phyloP scores from a whole-genome alignment of 2,113 vertebrate species.

The Pygoscelis adeliae region DNA sequence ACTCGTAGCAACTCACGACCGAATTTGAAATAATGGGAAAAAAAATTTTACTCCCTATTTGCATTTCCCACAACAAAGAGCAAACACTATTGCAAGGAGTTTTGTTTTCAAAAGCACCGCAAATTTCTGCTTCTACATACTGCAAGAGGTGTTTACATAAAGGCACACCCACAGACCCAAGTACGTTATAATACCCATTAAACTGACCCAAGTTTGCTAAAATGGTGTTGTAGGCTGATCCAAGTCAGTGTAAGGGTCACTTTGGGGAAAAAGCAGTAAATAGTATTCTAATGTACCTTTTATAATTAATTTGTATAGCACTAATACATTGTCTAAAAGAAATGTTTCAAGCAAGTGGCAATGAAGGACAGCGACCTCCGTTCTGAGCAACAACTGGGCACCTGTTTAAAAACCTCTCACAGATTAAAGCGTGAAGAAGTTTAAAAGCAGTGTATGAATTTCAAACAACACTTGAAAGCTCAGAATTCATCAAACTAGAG shows the following conservation, averaged over 20 bases:
- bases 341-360: neutral
- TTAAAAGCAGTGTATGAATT: neutral
- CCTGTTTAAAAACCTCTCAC: neutral
- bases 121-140: neutral
- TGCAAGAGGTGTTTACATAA: neutral
- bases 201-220: neutral
- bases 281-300: neutral
- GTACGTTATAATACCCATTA: neutral
- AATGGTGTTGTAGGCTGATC: neutral
- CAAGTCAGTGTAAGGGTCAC: neutral
- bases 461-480: neutral
- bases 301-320: neutral
- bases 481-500: neutral
- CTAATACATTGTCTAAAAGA: neutral
- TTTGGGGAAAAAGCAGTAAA: neutral
- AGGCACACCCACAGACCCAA: neutral
- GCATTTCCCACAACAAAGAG: neutral
- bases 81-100: neutral
- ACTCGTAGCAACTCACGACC: accelerated
- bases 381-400: neutral
- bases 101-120: neutral
- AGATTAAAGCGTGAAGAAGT: neutral
- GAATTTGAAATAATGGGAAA: neutral
- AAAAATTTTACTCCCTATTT: neutral
- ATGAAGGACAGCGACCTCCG: neutral